These are phyloP conservation scores for Leucophenga varia DNA, from an alignment of 1,140 invertebrate genomes.

Conservation along the genomic window DNA sequence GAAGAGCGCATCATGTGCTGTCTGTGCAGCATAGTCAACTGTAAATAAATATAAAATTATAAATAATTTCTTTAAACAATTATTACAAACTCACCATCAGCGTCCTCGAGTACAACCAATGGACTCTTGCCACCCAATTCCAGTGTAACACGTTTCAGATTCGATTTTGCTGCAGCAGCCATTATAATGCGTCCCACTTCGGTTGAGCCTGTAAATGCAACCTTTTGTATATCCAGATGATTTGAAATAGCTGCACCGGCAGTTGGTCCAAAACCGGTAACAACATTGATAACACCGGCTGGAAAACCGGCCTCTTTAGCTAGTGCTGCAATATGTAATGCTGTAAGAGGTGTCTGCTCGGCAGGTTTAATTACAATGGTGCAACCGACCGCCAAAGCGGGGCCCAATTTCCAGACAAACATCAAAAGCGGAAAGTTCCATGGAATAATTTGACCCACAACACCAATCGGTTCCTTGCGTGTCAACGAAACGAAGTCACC, in stretches of 20 bases:
- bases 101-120: slow-evolving; percentile 80
- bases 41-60: slow-evolving; percentile 16
- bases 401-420: slow-evolving; percentile 80
- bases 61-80: not conserved
- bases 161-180: slow-evolving; percentile 70
- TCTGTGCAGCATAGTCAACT: slow-evolving; percentile 81
- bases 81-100: slow-evolving; percentile 62
- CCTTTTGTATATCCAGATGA: slow-evolving; percentile 79
- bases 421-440: slow-evolving; percentile 90
- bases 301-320: slow-evolving; percentile 87
- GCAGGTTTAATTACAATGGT: slow-evolving; percentile 88
- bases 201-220: slow-evolving; percentile 87
- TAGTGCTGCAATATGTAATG: slow-evolving; percentile 77
- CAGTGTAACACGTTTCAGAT: slow-evolving; percentile 83
- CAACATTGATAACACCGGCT: slow-evolving; percentile 81
- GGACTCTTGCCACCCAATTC: slow-evolving; percentile 92
- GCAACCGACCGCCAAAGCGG: slow-evolving; percentile 81
- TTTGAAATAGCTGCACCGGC: slow-evolving; percentile 78
- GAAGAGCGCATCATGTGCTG: slow-evolving; percentile 78
- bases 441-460: slow-evolving; percentile 87
- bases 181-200: slow-evolving; percentile 77
- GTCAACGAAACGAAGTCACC: slow-evolving; percentile 65
- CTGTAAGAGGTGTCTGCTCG: slow-evolving; percentile 90
- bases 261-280: slow-evolving; percentile 80
- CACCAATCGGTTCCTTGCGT: slow-evolving; percentile 80